Conservation (phyloP, 1,140 invertebrate species). For the Atta cephalotes region DNA sequence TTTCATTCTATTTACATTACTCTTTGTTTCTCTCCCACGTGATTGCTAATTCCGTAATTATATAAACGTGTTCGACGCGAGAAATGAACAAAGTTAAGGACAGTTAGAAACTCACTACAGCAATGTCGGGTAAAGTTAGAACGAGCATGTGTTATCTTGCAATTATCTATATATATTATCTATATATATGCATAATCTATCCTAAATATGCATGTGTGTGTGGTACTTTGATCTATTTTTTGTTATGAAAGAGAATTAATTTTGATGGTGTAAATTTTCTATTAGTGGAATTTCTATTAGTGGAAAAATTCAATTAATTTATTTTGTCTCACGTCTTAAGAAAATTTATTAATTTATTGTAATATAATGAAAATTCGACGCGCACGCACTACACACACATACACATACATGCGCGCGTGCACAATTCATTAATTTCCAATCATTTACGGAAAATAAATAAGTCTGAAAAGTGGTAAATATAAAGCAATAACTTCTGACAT, state of each 20-base stretch:
- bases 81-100: no score
- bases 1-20: neutral
- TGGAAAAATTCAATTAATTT: neutral
- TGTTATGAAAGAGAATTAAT: neutral
- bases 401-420: no score
- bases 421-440: no score
- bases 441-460: neutral
- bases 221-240: neutral
- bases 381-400: no score
- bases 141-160: no score
- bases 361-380: neutral
- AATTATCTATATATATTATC: no score
- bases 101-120: no score
- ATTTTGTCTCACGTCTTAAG: neutral
- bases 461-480: neutral
- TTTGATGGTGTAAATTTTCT: neutral
- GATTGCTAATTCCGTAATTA: neutral
- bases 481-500: neutral
- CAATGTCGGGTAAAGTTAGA: no score
- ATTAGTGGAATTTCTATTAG: neutral
- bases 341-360: neutral
- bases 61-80: neutral
- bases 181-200: neutral
- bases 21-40: neutral
- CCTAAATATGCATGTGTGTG: neutral